phyloP scores from a whole-genome alignment of 2,113 vertebrate species.

The Scomber colias region DNA sequence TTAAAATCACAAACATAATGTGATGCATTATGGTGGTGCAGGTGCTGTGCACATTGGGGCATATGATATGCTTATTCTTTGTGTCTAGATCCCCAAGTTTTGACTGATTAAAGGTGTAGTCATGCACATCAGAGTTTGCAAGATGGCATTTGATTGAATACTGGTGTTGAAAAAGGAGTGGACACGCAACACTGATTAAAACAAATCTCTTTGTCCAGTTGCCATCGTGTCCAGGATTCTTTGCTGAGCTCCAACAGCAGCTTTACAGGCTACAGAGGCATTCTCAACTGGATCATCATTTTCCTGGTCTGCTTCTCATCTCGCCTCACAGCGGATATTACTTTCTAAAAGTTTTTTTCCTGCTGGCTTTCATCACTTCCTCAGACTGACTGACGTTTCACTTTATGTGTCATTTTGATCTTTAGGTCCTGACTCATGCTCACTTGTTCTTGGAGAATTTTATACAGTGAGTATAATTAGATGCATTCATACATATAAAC shows the following conservation, averaged over 20 bases:
- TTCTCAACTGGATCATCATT: slow-evolving; percentile 81
- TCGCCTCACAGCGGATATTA: background rate
- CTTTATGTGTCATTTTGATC: slow-evolving; percentile 3
- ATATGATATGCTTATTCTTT: no score
- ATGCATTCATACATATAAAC: background rate
- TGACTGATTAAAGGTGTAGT: no score
- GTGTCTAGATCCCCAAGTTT: no score
- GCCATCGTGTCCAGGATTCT: slow-evolving; percentile 76
- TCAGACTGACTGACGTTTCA: background rate
- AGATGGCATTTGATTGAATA: no score
- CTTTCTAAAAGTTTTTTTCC: no score
- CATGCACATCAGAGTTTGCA: no score
- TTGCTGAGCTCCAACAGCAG: slow-evolving; percentile 78
- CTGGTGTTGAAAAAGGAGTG: no score
- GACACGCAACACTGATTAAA: background rate
- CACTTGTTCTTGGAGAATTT: slow-evolving; percentile 78
- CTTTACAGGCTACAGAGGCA: slow-evolving; percentile 77
- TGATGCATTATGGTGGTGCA: no score
- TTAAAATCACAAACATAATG: no score
- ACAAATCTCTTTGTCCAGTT: slow-evolving; percentile 54
- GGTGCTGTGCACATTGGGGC: no score
- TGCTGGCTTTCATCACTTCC: no score
- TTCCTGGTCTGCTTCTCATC: slow-evolving; percentile 67
- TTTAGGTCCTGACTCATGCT: slow-evolving; percentile 73
- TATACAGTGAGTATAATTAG: slow-evolving; percentile 69